These are phyloP conservation scores for Centropus unirufus DNA, from an alignment of 2,113 vertebrate genomes.

Conservation along the genomic window DNA sequence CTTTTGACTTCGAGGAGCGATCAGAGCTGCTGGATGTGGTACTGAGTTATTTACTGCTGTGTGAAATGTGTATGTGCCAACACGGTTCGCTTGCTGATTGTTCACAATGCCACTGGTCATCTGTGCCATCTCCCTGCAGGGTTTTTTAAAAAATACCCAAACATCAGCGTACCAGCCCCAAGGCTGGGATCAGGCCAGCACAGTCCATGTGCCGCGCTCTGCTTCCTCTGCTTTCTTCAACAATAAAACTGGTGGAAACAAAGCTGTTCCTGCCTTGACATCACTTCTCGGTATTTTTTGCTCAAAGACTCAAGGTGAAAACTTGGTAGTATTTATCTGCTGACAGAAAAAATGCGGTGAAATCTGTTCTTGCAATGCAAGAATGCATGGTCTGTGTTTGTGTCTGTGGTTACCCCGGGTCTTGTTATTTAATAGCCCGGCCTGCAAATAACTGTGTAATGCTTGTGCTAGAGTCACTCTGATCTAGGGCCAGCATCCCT, in stretches of 20 bases:
- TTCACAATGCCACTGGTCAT: not conserved
- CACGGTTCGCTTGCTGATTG: not conserved
- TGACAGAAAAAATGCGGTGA: not conserved
- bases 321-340: not conserved
- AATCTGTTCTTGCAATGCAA: not conserved
- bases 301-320: not conserved
- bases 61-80: not conserved
- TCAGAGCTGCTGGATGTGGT: not conserved
- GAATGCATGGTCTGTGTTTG: not conserved
- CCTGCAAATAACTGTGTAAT: not conserved
- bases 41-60: not conserved
- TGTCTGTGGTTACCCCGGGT: not conserved
- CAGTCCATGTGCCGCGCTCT: not conserved
- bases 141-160: not conserved
- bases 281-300: not conserved
- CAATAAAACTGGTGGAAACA: not conserved
- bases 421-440: not conserved
- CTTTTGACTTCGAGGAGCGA: fast-evolving
- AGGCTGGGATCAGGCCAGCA: not conserved
- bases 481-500: conserved; percentile 5
- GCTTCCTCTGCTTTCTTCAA: not conserved
- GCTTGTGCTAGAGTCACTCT: not conserved
- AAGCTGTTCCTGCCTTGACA: not conserved
- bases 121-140: not conserved
- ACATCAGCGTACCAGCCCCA: not conserved